These are phyloP conservation scores for Microplitis deprimator DNA, from an alignment of 2,888 invertebrate species.

Conservation along the genomic window DNA sequence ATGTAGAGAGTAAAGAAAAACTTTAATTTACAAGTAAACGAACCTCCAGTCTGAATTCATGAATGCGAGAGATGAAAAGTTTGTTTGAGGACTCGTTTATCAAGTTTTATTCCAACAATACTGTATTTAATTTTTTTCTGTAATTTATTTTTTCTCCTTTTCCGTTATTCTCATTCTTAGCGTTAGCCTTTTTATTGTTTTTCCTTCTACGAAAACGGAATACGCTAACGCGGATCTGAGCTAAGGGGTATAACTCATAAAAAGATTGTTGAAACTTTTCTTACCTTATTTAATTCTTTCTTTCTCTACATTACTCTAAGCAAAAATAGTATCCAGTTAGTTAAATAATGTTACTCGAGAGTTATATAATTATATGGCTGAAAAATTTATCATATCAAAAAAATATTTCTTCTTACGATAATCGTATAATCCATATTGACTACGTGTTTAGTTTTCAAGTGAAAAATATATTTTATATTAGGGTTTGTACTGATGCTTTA, in stretches of 20 bases:
- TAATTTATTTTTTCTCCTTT: neutral
- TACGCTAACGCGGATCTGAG: neutral
- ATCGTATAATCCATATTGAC: neutral
- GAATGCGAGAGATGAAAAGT: neutral
- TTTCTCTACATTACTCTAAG: neutral
- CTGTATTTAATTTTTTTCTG: neutral
- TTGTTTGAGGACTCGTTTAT: neutral
- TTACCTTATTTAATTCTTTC: neutral
- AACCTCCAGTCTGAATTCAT: neutral
- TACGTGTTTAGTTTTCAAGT: neutral
- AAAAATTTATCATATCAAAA: neutral
- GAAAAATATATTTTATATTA: neutral
- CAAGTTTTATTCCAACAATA: neutral
- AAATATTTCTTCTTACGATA: neutral
- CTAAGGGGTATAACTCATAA: neutral
- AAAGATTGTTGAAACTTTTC: neutral
- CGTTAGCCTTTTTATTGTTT: neutral
- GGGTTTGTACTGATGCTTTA: neutral
- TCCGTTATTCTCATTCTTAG: too few species aligned
- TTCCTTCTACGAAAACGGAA: neutral
- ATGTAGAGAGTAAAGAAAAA: neutral
- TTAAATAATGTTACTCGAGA: neutral
- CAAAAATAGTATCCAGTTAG: neutral
- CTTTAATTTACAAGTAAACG: neutral
- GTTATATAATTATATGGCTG: neutral